Evolutionary conservation across 2,797 vertebrate species (phyloP).

Genomic region (Hippocampus kuda): DNA sequence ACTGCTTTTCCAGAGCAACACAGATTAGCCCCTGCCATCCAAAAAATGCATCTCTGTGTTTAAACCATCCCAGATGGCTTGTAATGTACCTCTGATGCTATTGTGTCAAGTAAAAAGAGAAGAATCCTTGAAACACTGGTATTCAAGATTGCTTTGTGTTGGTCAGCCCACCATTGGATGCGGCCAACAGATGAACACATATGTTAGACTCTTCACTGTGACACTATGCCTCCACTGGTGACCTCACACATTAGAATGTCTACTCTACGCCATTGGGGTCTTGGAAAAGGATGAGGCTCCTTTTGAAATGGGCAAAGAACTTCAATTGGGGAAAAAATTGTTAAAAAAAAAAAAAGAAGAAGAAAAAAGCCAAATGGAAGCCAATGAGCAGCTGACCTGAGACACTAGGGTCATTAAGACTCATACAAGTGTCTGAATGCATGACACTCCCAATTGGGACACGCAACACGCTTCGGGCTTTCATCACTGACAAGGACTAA

Average conservation of each 20-base stretch:
- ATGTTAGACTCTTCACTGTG: constrained; percentile 37
- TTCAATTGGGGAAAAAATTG: constrained; percentile 46
- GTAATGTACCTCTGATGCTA: constrained; percentile 50
- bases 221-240: constrained; percentile 43
- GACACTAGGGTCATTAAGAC: constrained; percentile 54
- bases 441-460: constrained; percentile 56
- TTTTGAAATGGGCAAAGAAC: constrained; percentile 42
- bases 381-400: constrained; percentile 45
- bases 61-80: constrained; percentile 59
- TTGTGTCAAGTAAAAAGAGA: constrained; percentile 41
- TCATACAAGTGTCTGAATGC: constrained; percentile 56
- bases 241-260: constrained; percentile 55
- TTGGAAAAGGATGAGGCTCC: constrained; percentile 33
- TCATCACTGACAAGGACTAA: constrained; percentile 60
- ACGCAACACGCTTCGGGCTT: constrained; percentile 52
- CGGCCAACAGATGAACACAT: constrained; percentile 50
- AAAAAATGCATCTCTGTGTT: constrained; percentile 21
- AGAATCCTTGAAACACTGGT: constrained; percentile 35
- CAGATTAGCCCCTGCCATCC: neutral
- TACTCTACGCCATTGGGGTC: constrained; percentile 45
- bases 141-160: constrained; percentile 46
- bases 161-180: constrained; percentile 29
- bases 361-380: constrained; percentile 13
- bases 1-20: neutral
- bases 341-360: constrained; percentile 14